These are phyloP conservation scores for Chionoecetes opilio DNA, from an alignment of 1,140 invertebrate species.

Conservation along the genomic window DNA sequence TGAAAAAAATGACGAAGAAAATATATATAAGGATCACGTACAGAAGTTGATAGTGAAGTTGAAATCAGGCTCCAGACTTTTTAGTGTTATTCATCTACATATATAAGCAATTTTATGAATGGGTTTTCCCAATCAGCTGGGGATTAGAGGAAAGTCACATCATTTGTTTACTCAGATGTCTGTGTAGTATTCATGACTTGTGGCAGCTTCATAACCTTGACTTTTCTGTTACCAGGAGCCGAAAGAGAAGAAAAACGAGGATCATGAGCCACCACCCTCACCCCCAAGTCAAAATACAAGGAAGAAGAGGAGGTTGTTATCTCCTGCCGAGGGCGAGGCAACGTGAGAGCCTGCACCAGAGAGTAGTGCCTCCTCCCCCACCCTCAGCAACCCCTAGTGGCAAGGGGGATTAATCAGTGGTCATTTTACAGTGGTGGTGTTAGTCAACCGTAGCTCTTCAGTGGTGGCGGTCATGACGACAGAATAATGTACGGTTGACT, in stretches of 20 bases:
- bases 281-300: slow-evolving; percentile 11
- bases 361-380: slow-evolving; percentile 23
- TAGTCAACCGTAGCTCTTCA: background rate
- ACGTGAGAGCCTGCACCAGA: background rate
- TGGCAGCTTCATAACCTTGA: background rate
- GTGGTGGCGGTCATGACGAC: slow-evolving; percentile 1
- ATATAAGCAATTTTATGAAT: no score
- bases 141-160: no score
- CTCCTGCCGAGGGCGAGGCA: background rate
- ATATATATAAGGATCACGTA: no score
- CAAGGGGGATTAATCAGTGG: background rate
- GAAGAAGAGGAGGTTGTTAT: slow-evolving; percentile 9
- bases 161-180: no score
- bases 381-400: background rate
- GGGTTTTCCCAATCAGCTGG: no score
- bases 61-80: no score
- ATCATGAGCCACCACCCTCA: background rate
- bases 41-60: no score
- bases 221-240: background rate
- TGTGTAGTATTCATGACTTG: no score
- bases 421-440: slow-evolving; percentile 17
- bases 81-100: no score
- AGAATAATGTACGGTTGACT: background rate
- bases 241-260: background rate
- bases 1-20: no score